Conservation (phyloP, 2,797 vertebrate species). For the Antennarius maculatus region DNA sequence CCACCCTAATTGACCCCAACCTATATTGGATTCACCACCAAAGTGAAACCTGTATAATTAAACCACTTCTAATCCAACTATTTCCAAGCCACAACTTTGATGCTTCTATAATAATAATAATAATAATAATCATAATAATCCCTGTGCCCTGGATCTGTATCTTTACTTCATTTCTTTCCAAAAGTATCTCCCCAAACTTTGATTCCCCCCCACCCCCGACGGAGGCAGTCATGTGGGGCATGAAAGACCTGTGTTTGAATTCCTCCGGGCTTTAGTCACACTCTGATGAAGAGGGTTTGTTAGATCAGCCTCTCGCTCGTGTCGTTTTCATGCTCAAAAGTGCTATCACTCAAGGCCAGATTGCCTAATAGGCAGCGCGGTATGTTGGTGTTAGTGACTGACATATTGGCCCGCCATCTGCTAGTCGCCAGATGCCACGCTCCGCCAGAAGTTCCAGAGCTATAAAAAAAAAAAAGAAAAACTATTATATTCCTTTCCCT, state of each 20-base stretch:
- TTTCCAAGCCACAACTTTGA: conserved; percentile 8
- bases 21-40: conserved; percentile 34
- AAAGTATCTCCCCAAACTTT: conserved; percentile 45
- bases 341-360: conserved; percentile 67
- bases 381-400: conserved; percentile 66
- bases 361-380: conserved; percentile 64
- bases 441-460: conserved; percentile 56
- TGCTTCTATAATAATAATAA: too few relatives aligned
- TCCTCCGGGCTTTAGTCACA: conserved; percentile 72
- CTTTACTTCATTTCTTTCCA: conserved; percentile 34
- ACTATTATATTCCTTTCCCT: conserved; percentile 36
- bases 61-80: conserved; percentile 28
- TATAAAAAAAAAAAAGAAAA: conserved; percentile 43
- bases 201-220: conserved; percentile 34
- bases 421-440: conserved; percentile 65
- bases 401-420: conserved; percentile 68
- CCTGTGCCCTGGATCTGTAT: conserved; percentile 12
- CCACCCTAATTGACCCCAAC: conserved; percentile 6
- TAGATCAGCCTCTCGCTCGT: conserved; percentile 63
- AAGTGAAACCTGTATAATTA: conserved; percentile 42
- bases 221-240: conserved; percentile 62
- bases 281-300: conserved; percentile 67
- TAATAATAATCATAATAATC: conserved; percentile 13
- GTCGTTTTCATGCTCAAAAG: conserved; percentile 70
- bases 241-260: conserved; percentile 65